These are phyloP conservation scores for Diplodus puntazzo DNA, from an alignment of 2,797 vertebrate genomes.

Conservation along the genomic window DNA sequence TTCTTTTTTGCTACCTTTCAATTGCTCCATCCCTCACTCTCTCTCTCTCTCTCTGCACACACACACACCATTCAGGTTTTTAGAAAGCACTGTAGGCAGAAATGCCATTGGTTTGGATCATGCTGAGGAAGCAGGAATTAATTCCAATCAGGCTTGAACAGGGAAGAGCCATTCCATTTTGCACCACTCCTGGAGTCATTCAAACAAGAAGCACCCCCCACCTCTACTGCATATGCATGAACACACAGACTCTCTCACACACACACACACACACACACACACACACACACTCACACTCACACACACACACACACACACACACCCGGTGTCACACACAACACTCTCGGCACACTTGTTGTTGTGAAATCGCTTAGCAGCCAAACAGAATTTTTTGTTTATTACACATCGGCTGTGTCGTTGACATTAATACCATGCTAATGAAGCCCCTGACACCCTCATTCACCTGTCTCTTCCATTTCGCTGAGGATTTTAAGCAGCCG, in stretches of 20 bases:
- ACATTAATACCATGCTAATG: slow-evolving; percentile 74
- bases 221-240: slow-evolving; percentile 39
- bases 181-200: slow-evolving; percentile 70
- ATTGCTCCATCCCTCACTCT: background rate
- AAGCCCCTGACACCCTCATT: slow-evolving; percentile 61
- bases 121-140: slow-evolving; percentile 87
- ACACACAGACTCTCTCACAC: slow-evolving; percentile 25
- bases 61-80: slow-evolving; percentile 59
- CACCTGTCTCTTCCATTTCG: slow-evolving; percentile 63
- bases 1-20: slow-evolving; percentile 12
- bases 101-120: slow-evolving; percentile 70
- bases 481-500: slow-evolving; percentile 48
- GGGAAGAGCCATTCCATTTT: slow-evolving; percentile 75
- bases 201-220: slow-evolving; percentile 52
- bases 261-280: slow-evolving; percentile 7
- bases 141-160: slow-evolving; percentile 84
- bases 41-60: background rate
- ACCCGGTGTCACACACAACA: slow-evolving; percentile 5
- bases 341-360: slow-evolving; percentile 22
- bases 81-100: slow-evolving; percentile 69
- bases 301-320: slow-evolving; percentile 14
- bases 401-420: slow-evolving; percentile 55
- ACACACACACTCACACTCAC: background rate
- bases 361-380: slow-evolving; percentile 51
- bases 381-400: slow-evolving; percentile 58